A percentile compares a stretch with the other conserved stretches of the same genome.
These are phyloP conservation scores for Trididemnum miniatum DNA, from an alignment of 23 tunicate genomes.

Conservation along the genomic window DNA sequence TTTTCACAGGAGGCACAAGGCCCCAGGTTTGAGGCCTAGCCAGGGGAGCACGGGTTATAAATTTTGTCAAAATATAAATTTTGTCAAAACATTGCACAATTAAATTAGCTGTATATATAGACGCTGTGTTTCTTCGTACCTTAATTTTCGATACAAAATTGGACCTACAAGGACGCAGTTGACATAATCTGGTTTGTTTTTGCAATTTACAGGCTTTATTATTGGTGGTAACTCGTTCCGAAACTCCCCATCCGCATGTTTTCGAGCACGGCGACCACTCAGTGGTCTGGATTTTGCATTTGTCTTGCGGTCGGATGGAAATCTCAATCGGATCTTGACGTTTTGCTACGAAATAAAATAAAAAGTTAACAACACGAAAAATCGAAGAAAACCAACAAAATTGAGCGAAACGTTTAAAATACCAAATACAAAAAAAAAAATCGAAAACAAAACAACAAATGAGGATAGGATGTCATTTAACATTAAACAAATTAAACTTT, in stretches of 20 bases:
- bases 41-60: too few species aligned
- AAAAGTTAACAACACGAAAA: too few species aligned
- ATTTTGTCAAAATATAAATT: too few species aligned
- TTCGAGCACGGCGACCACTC: slow-evolving; percentile 90
- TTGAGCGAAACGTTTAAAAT: too few species aligned
- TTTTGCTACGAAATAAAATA: neutral
- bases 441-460: too few species aligned
- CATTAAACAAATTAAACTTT: too few species aligned
- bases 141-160: slow-evolving; percentile 44
- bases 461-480: too few species aligned
- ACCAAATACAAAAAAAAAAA: too few species aligned
- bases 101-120: too few species aligned
- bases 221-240: slow-evolving; percentile 67
- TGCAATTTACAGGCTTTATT: slow-evolving; percentile 71
- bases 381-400: neutral
- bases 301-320: slow-evolving; percentile 53
- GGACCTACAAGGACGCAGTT: slow-evolving; percentile 67
- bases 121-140: slow-evolving; percentile 42
- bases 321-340: slow-evolving; percentile 32
- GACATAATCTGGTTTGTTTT: slow-evolving; percentile 72
- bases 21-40: too few species aligned
- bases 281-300: slow-evolving; percentile 72
- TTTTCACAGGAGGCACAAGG: too few species aligned
- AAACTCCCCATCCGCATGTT: slow-evolving; percentile 95
- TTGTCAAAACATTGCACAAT: too few species aligned